Conservation (phyloP, 1,140 invertebrate species). For the Diploscapter pachys region DNA sequence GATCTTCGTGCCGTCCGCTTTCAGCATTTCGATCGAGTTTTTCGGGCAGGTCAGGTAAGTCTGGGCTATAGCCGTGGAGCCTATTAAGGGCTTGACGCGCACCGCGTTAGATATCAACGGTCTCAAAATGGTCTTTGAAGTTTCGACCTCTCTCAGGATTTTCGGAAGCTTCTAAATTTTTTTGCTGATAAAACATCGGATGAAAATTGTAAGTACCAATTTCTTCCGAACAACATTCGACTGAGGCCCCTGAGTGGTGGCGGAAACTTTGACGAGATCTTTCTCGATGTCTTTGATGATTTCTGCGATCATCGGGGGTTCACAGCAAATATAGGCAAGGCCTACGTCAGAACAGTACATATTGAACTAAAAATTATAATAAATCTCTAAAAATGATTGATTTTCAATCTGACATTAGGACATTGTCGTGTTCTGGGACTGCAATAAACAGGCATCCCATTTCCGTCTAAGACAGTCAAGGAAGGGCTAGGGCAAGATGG, state of each 20-base stretch:
- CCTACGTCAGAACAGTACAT: slow-evolving; percentile 36
- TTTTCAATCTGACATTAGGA: slow-evolving; percentile 16
- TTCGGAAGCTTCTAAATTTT: too few species aligned
- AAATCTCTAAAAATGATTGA: background rate
- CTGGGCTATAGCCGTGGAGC: background rate
- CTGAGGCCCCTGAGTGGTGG: too few species aligned
- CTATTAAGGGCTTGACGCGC: background rate
- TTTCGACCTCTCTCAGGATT: too few species aligned
- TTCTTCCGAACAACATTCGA: too few species aligned
- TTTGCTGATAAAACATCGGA: too few species aligned
- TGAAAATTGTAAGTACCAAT: too few species aligned
- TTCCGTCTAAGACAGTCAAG: slow-evolving; percentile 33
- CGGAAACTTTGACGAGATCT: too few species aligned
- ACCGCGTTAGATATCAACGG: slow-evolving; percentile 6
- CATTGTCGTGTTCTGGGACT: slow-evolving; percentile 22
- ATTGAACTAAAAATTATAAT: slow-evolving; percentile 21
- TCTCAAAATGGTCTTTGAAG: too few species aligned
- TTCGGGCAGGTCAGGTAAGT: slow-evolving; percentile 20
- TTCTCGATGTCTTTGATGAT: background rate
- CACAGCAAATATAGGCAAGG: slow-evolving; percentile 34
- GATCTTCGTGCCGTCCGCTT: slow-evolving; percentile 20
- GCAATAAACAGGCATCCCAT: slow-evolving; percentile 27
- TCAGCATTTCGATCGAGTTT: slow-evolving; percentile 24
- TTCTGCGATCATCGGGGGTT: slow-evolving; percentile 25
- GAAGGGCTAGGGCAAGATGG: slow-evolving; percentile 30